A percentile compares a stretch with the other conserved stretches of the same genome.
Conservation (phyloP, 2,888 invertebrate species). For the Stenodera caucasica region DNA sequence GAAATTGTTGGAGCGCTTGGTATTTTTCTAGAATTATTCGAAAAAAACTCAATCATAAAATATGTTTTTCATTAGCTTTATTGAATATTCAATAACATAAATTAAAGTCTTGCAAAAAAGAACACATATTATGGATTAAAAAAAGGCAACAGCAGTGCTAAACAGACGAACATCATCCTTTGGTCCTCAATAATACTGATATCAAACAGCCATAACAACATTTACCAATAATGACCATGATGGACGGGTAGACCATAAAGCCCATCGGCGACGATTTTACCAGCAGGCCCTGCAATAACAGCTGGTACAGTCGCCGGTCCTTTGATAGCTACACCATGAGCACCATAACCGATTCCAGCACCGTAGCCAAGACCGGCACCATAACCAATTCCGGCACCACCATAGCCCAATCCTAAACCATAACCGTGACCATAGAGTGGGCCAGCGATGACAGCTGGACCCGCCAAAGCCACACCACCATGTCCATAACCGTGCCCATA, state of each 20-base stretch:
- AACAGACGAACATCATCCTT: neutral
- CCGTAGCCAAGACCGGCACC: conserved; percentile 10
- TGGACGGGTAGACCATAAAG: conserved; percentile 47
- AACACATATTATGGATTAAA: conserved; percentile 13
- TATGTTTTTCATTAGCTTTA: conserved; percentile 12
- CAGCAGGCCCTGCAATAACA: conserved; percentile 44
- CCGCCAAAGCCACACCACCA: conserved; percentile 33
- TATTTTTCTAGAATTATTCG: too few species aligned
- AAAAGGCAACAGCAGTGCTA: conserved; percentile 1
- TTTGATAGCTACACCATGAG: conserved; percentile 35
- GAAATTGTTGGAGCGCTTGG: too few species aligned
- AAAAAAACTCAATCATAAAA: too few species aligned
- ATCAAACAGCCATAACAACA: neutral
- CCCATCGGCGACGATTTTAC: conserved; percentile 49
- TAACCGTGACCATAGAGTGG: conserved; percentile 28
- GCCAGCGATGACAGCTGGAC: conserved; percentile 41
- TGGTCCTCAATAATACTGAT: neutral
- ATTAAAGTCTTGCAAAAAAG: conserved; percentile 11
- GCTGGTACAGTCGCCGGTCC: conserved; percentile 45
- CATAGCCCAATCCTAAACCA: conserved; percentile 26
- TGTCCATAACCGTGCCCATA: conserved; percentile 20
- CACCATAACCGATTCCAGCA: conserved; percentile 10
- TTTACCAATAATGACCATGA: conserved; percentile 33
- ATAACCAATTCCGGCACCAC: conserved; percentile 5
- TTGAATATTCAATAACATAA: conserved; percentile 18